Percentiles rank a stretch among this genome's conserved stretches.
These are phyloP conservation scores for Pollenia angustigena DNA, from an alignment of 2,888 invertebrate species.

Conservation along the genomic window DNA sequence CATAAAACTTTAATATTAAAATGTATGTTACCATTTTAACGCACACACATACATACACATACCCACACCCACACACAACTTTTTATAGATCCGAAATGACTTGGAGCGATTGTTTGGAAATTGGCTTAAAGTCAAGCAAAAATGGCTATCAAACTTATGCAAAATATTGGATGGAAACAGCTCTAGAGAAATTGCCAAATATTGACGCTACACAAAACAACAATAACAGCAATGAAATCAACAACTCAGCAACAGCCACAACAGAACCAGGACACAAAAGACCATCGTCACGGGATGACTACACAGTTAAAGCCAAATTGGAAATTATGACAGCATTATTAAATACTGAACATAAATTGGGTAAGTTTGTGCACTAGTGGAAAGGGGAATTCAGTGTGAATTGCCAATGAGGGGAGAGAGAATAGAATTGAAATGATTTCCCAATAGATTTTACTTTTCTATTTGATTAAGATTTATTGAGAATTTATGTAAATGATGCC, in stretches of 20 bases:
- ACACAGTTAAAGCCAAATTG: slow-evolving; percentile 72
- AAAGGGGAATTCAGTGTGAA: too few relatives aligned
- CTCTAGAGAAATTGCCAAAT: slow-evolving; percentile 77
- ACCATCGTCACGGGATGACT: slow-evolving; percentile 26
- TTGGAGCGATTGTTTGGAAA: slow-evolving; percentile 81
- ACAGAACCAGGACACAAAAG: not conserved
- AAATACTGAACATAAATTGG: slow-evolving; percentile 78
- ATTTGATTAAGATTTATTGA: slow-evolving; percentile 19
- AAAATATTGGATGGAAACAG: slow-evolving; percentile 80
- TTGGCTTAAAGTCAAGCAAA: slow-evolving; percentile 78
- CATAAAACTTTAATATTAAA: slow-evolving; percentile 1
- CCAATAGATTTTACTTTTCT: slow-evolving; percentile 35
- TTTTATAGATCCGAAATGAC: slow-evolving; percentile 79
- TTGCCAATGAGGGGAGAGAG: too few relatives aligned
- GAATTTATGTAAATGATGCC: slow-evolving; percentile 48
- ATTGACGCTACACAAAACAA: slow-evolving; percentile 26
- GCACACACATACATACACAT: slow-evolving; percentile 9
- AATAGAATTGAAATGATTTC: not conserved
- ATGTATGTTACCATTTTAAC: not conserved
- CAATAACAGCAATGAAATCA: not conserved
- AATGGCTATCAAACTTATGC: slow-evolving; percentile 78
- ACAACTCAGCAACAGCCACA: slow-evolving; percentile 14
- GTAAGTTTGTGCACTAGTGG: slow-evolving; percentile 69
- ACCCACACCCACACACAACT: not conserved
- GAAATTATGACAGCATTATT: slow-evolving; percentile 77